These are phyloP conservation scores for Teleopsis dalmanni DNA, from an alignment of 1,140 invertebrate species.

Conservation along the genomic window DNA sequence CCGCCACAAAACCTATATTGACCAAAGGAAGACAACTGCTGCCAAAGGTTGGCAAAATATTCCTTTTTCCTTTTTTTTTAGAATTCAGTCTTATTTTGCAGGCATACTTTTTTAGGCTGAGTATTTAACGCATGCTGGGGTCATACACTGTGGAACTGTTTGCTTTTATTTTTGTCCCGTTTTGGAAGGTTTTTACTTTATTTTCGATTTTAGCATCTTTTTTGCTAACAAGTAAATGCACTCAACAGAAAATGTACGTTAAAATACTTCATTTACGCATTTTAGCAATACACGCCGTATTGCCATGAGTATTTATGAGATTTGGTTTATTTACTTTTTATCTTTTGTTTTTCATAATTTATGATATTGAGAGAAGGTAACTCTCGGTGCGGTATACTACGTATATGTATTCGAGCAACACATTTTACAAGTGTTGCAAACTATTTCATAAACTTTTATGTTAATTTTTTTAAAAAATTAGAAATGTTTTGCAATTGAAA, in stretches of 20 bases:
- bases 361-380: not conserved
- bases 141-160: not conserved
- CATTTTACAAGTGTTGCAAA: not conserved
- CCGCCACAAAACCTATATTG: conserved; percentile 13
- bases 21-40: conserved; percentile 1
- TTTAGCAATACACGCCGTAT: not conserved
- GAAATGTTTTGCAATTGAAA: no score
- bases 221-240: conserved; percentile 16
- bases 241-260: conserved; percentile 10
- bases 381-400: not conserved
- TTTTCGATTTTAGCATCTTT: conserved; percentile 6
- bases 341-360: not conserved
- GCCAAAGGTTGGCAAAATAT: no score
- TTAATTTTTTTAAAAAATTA: no score
- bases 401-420: no score
- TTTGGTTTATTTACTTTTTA: not conserved
- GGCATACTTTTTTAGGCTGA: conserved; percentile 1
- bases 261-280: conserved; percentile 2
- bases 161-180: not conserved
- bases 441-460: conserved; percentile 8
- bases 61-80: no score
- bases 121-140: conserved; percentile 7
- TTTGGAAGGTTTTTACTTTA: not conserved
- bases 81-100: not conserved
- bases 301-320: not conserved